These are phyloP conservation scores for Rutilus rutilus DNA, from an alignment of 2,113 vertebrate species.

Conservation along the genomic window DNA sequence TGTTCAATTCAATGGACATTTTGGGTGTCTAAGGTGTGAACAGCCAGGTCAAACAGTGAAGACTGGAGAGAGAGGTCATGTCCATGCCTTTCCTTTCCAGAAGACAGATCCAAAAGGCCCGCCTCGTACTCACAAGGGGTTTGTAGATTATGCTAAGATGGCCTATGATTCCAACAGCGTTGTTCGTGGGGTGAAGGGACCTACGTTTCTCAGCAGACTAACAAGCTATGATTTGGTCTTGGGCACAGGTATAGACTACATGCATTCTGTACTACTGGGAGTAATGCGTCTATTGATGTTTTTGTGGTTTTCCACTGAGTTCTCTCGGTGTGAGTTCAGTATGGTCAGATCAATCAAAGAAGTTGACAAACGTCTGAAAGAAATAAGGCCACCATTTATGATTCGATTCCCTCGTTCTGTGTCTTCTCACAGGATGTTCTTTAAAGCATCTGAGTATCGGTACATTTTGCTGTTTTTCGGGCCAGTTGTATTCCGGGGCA, in stretches of 20 bases:
- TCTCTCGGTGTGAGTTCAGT: slow-evolving; percentile 30
- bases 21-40: slow-evolving; percentile 55
- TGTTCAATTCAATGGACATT: slow-evolving; percentile 53
- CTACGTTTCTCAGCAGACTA: slow-evolving; percentile 14
- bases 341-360: slow-evolving; percentile 37
- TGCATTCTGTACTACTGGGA: no score
- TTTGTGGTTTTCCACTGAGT: no score
- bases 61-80: slow-evolving; percentile 51
- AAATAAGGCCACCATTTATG: slow-evolving; percentile 28
- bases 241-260: no score
- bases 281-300: no score
- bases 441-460: slow-evolving; percentile 43
- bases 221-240: slow-evolving; percentile 11
- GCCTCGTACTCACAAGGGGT: slow-evolving; percentile 30
- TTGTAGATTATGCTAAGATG: slow-evolving; percentile 36
- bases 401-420: slow-evolving; percentile 32
- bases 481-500: slow-evolving; percentile 47
- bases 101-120: slow-evolving; percentile 43
- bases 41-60: slow-evolving; percentile 48
- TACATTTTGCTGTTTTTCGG: slow-evolving; percentile 44
- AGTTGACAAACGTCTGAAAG: slow-evolving; percentile 27
- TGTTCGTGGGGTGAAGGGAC: slow-evolving; percentile 43
- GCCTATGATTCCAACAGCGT: slow-evolving; percentile 35
- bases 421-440: slow-evolving; percentile 51
- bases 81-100: slow-evolving; percentile 55